A percentile compares a stretch with the other conserved stretches of the same genome.
Conservation (phyloP, 1,140 invertebrate species). For the Leptoteleia sp. region DNA sequence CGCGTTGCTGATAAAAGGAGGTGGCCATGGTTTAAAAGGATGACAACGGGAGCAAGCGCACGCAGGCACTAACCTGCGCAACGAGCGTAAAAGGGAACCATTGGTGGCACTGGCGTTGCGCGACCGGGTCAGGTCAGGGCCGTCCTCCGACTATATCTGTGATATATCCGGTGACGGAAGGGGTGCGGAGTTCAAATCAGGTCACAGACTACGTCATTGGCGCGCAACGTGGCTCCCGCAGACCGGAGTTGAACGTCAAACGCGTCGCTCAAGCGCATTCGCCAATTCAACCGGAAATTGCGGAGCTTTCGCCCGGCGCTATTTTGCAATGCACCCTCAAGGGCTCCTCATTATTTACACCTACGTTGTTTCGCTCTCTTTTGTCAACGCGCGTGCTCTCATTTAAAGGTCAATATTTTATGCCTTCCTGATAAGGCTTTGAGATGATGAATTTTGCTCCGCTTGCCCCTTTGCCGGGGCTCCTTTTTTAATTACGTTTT, state of each 20-base stretch:
- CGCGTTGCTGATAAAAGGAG: conserved; percentile 15
- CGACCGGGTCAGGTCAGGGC: conserved; percentile 72
- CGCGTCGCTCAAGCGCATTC: conserved; percentile 43
- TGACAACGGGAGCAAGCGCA: conserved; percentile 60
- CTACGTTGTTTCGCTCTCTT: too few species aligned
- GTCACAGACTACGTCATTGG: conserved; percentile 70
- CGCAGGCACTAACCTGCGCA: conserved; percentile 72
- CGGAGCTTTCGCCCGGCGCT: too few species aligned
- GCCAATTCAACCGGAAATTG: conserved; percentile 57
- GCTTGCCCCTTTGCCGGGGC: too few species aligned
- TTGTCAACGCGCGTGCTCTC: too few species aligned
- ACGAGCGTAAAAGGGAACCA: conserved; percentile 65
- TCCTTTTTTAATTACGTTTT: too few species aligned
- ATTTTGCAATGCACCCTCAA: too few species aligned
- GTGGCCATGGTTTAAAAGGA: conserved; percentile 44
- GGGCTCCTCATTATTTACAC: too few species aligned
- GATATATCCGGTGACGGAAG: conserved; percentile 60
- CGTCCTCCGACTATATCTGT: conserved; percentile 63
- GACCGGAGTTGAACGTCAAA: conserved; percentile 52
- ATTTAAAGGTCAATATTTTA: too few species aligned
- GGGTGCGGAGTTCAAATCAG: conserved; percentile 71
- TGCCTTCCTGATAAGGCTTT: too few species aligned
- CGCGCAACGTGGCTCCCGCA: conserved; percentile 41
- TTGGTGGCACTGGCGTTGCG: conserved; percentile 59
- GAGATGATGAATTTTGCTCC: too few species aligned